phyloP scores from a whole-genome alignment of 2,888 invertebrate genomes.

The Amphipyra tragopoginis region DNA sequence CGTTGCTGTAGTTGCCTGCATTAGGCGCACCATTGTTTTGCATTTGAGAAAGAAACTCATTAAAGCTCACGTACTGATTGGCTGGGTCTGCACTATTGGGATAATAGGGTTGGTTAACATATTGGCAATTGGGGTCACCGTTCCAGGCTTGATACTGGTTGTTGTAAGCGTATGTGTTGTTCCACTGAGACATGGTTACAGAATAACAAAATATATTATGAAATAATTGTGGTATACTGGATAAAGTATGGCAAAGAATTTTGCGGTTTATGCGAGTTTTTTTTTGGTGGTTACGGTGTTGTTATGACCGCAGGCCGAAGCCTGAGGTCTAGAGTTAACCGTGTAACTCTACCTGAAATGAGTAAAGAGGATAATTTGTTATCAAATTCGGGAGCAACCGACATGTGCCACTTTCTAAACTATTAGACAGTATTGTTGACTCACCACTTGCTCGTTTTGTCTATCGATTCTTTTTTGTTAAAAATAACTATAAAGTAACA shows the following conservation, averaged over 20 bases:
- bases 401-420: conserved; percentile 74
- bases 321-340: conserved; percentile 73
- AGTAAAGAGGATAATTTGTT: conserved; percentile 59
- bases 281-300: conserved; percentile 57
- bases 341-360: conserved; percentile 70
- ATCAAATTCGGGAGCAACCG: conserved; percentile 63
- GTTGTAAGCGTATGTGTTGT: conserved; percentile 82
- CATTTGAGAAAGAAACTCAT: conserved; percentile 84
- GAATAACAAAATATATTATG: conserved; percentile 62
- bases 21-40: conserved; percentile 71
- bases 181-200: conserved; percentile 85
- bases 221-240: conserved; percentile 63
- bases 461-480: conserved; percentile 60
- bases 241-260: conserved; percentile 52
- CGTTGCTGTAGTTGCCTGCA: conserved; percentile 70
- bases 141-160: conserved; percentile 83
- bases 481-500: conserved; percentile 71
- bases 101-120: conserved; percentile 78
- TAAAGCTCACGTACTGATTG: conserved; percentile 84
- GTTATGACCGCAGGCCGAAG: conserved; percentile 84
- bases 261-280: conserved; percentile 54
- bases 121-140: conserved; percentile 76
- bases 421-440: conserved; percentile 51
- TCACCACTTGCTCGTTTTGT: conserved; percentile 73
- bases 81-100: conserved; percentile 73